Conservation (phyloP, 2,113 vertebrate genomes). For the Dasyprocta punctata region DNA sequence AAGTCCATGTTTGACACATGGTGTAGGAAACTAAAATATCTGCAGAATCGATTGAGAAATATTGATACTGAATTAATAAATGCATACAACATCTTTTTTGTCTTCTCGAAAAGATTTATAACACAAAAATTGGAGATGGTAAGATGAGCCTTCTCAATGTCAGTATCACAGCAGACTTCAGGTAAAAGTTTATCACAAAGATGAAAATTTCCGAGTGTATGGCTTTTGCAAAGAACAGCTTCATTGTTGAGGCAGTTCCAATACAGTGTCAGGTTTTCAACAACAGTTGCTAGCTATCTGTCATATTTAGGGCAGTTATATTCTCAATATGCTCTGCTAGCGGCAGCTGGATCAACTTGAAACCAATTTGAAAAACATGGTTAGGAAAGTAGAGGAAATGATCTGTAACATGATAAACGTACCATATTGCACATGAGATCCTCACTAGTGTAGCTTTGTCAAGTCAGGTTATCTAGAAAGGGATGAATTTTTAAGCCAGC, state of each 20-base stretch:
- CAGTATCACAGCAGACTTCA: neutral
- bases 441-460: constrained; percentile 60
- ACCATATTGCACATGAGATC: constrained; percentile 44
- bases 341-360: constrained; percentile 81
- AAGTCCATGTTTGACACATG: neutral
- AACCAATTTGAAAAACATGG: constrained; percentile 78
- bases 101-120: constrained; percentile 25
- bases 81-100: neutral
- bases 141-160: constrained; percentile 27
- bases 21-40: neutral
- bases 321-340: constrained; percentile 67
- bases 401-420: constrained; percentile 72
- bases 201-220: constrained; percentile 37
- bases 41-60: neutral
- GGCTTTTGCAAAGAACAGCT: constrained; percentile 62
- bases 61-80: neutral
- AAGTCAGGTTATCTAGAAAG: constrained; percentile 38
- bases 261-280: constrained; percentile 59
- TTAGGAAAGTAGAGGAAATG: constrained; percentile 80
- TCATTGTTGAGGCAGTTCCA: constrained; percentile 54
- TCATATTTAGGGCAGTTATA: constrained; percentile 68
- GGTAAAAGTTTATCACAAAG: constrained; percentile 33
- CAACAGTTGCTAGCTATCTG: constrained; percentile 80
- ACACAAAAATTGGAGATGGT: neutral
- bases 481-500: constrained; percentile 44